Evolutionary conservation across 2,888 invertebrate species (phyloP).

Genomic region (Netelia melanura): DNA sequence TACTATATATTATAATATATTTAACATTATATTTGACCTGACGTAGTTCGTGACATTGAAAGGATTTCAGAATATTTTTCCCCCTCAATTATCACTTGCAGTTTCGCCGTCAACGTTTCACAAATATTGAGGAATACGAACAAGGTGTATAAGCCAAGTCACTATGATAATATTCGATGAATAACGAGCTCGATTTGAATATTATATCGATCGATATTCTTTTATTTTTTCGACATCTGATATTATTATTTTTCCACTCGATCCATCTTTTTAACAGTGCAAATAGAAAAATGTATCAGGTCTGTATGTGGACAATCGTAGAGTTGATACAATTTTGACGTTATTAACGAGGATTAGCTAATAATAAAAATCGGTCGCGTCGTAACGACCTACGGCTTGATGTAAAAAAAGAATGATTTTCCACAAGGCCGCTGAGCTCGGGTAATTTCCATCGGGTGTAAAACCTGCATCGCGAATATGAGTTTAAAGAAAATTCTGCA

Average conservation of each 20-base stretch:
- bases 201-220: not conserved
- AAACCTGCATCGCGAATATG: too few species aligned
- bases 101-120: not conserved
- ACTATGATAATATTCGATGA: not conserved
- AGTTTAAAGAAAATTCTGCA: too few species aligned
- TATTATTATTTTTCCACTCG: not conserved
- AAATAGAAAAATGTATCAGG: too few species aligned
- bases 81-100: not conserved
- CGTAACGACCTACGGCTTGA: too few species aligned
- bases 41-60: slow-evolving; percentile 1
- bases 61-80: not conserved
- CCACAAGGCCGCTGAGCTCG: too few species aligned
- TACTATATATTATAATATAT: too few species aligned
- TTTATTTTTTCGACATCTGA: not conserved
- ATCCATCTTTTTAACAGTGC: not conserved
- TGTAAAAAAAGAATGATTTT: too few species aligned
- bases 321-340: too few species aligned
- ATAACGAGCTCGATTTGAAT: slow-evolving; percentile 4
- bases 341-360: too few species aligned
- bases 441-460: too few species aligned
- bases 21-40: not conserved
- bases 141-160: not conserved
- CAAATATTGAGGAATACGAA: not conserved
- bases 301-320: too few species aligned
- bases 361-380: too few species aligned